phyloP scores from a whole-genome alignment of 2,797 vertebrate species.

The Cottoperca gobio region DNA sequence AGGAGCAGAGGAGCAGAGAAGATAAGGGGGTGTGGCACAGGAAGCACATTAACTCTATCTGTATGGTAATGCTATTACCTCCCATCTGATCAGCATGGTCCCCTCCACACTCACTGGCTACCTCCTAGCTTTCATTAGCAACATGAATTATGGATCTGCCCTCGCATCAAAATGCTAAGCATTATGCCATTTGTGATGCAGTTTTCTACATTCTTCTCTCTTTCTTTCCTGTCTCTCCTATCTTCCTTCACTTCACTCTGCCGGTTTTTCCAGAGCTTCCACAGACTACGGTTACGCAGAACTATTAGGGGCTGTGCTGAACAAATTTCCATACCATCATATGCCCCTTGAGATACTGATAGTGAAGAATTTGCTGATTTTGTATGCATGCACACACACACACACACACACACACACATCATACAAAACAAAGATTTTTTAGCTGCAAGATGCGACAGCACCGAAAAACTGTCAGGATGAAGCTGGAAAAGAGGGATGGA shows the following conservation, averaged over 20 bases:
- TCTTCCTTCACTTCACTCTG: conserved; percentile 56
- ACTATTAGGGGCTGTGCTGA: conserved; percentile 67
- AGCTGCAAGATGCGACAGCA: conserved; percentile 21
- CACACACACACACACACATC: not conserved
- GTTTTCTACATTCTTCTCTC: conserved; percentile 68
- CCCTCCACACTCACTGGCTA: conserved; percentile 67
- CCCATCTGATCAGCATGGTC: conserved; percentile 72
- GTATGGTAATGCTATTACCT: conserved; percentile 77
- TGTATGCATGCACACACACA: conserved; percentile 12
- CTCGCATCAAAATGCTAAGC: conserved; percentile 80
- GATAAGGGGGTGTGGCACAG: conserved; percentile 37
- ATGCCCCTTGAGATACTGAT: conserved; percentile 70
- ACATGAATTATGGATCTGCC: conserved; percentile 83
- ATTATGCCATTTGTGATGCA: conserved; percentile 73
- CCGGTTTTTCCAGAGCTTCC: conserved; percentile 42
- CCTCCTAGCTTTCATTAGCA: conserved; percentile 80
- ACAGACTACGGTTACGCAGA: conserved; percentile 61
- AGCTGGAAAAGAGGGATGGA: conserved; percentile 22
- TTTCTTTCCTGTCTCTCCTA: conserved; percentile 49
- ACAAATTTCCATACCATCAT: conserved; percentile 77
- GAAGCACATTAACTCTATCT: conserved; percentile 72
- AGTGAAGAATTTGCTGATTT: conserved; percentile 60
- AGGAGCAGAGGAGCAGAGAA: not conserved
- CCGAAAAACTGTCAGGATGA: conserved; percentile 31
- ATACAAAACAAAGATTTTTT: conserved; percentile 32